These are phyloP conservation scores for Trimorus sp. DNA, from an alignment of 2,888 invertebrate species.

Conservation along the genomic window DNA sequence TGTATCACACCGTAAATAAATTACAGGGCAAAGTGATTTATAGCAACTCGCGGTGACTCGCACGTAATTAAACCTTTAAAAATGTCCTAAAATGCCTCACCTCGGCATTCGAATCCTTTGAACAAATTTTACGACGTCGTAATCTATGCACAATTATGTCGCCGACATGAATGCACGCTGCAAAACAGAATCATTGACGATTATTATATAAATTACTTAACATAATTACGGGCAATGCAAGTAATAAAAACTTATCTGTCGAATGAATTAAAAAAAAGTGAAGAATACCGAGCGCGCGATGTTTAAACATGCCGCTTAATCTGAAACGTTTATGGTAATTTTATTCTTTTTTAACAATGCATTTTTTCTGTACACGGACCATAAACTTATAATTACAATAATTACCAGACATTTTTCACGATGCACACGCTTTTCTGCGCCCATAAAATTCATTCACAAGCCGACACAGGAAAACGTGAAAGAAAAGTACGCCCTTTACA, in stretches of 20 bases:
- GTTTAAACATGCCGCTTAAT: constrained; percentile 32
- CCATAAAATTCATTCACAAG: constrained; percentile 51
- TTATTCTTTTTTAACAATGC: constrained; percentile 46
- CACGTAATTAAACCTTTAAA: background rate
- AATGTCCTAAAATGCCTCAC: too few relatives aligned
- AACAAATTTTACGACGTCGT: background rate
- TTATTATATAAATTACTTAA: constrained; percentile 22
- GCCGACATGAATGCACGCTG: background rate
- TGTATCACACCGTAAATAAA: too few relatives aligned
- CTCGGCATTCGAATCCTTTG: background rate
- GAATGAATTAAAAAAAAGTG: constrained; percentile 30
- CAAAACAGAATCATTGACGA: constrained; percentile 19
- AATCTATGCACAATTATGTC: constrained; percentile 6
- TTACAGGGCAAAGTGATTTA: too few relatives aligned
- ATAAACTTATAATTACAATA: constrained; percentile 57
- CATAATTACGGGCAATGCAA: constrained; percentile 11
- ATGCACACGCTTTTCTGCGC: constrained; percentile 37
- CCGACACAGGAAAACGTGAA: constrained; percentile 28
- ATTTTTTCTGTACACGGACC: constrained; percentile 49
- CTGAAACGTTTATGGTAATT: constrained; percentile 52
- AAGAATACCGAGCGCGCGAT: constrained; percentile 5
- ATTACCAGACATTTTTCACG: constrained; percentile 48
- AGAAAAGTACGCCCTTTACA: constrained; percentile 24
- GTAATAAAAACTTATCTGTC: constrained; percentile 38
- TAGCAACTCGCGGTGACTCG: too few relatives aligned